phyloP scores from a whole-genome alignment of 2,888 invertebrate genomes.

The Drosophila austrosaltans region DNA sequence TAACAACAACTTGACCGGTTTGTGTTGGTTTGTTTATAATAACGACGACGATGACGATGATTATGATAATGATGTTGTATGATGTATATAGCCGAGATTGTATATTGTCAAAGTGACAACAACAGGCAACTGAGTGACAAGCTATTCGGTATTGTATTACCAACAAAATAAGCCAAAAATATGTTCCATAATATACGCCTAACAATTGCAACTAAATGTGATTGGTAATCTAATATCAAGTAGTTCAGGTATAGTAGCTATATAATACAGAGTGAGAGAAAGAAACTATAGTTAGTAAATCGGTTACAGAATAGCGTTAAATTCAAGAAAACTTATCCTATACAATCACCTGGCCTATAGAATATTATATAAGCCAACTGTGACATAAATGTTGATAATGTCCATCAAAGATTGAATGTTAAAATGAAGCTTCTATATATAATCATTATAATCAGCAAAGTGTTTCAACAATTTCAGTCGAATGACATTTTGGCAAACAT shows the following conservation, averaged over 20 bases:
- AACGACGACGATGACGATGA: neutral
- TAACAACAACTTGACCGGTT: conserved; percentile 13
- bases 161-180: conserved; percentile 21
- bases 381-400: neutral
- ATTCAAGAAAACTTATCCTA: neutral
- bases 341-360: neutral
- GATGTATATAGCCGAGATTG: neutral
- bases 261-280: neutral
- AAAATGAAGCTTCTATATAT: neutral
- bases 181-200: conserved; percentile 33
- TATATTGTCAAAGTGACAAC: conserved; percentile 2
- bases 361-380: neutral
- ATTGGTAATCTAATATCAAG: conserved; percentile 27
- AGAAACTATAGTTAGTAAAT: neutral
- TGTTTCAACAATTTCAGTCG: too few species aligned
- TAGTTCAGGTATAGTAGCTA: conserved; percentile 10
- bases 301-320: neutral
- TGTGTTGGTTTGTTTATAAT: conserved; percentile 1
- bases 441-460: neutral
- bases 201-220: conserved; percentile 28
- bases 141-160: conserved; percentile 38
- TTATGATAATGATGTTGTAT: neutral
- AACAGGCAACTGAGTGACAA: conserved; percentile 1
- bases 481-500: too few species aligned
- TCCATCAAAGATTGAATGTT: neutral